These are phyloP conservation scores for Vidua macroura DNA, from an alignment of 2,113 vertebrate species.

Conservation along the genomic window DNA sequence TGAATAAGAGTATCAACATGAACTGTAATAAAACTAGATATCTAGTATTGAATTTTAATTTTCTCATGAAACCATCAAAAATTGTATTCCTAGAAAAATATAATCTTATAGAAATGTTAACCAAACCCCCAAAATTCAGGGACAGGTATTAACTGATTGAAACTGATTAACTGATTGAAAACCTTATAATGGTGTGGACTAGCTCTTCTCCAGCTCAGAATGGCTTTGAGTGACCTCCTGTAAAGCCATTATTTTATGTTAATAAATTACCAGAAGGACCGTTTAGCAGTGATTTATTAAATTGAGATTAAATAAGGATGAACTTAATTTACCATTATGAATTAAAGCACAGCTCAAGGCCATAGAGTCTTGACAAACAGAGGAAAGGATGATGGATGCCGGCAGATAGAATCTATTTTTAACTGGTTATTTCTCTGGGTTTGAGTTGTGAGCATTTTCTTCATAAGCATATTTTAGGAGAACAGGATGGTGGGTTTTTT, in stretches of 20 bases:
- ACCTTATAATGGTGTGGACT: neutral
- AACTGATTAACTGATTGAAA: neutral
- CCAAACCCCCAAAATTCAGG: neutral
- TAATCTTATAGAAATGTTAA: neutral
- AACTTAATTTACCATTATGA: conserved; percentile 27
- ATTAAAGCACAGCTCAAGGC: conserved; percentile 17
- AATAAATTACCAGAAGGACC: conserved; percentile 11
- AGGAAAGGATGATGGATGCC: conserved; percentile 19
- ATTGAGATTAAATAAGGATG: conserved; percentile 9
- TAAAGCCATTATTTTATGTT: neutral
- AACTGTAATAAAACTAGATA: neutral
- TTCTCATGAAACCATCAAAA: neutral
- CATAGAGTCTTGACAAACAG: neutral
- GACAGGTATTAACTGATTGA: neutral
- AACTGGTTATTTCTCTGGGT: conserved; percentile 22
- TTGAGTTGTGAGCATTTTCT: neutral
- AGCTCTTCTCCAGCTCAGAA: neutral
- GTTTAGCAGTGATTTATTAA: conserved; percentile 9
- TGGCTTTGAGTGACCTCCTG: neutral
- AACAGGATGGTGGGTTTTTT: neutral
- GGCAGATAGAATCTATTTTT: conserved; percentile 36
- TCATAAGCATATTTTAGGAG: neutral
- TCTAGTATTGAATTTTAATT: neutral
- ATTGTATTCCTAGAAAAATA: neutral
- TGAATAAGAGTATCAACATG: neutral